Conservation (phyloP, 2,113 vertebrate genomes). For the Columba janthina region DNA sequence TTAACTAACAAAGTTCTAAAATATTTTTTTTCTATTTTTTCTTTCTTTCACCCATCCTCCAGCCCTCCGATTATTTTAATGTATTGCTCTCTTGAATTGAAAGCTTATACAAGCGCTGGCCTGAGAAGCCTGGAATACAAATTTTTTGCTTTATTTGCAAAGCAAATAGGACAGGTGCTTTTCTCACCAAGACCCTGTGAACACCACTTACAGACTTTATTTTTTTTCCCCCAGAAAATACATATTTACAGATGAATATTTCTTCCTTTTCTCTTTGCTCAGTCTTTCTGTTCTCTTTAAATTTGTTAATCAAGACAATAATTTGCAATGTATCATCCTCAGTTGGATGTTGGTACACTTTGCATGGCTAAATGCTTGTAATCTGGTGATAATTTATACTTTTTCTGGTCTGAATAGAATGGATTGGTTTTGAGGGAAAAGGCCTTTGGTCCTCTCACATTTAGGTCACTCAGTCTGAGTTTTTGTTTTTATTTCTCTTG, state of each 20-base stretch:
- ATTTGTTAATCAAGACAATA: not conserved
- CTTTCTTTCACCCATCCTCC: not conserved
- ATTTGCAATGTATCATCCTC: not conserved
- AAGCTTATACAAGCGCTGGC: not conserved
- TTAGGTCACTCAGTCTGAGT: not conserved
- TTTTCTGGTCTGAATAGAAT: not conserved
- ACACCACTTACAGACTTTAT: not conserved
- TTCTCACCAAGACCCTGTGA: not conserved
- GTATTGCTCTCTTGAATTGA: not conserved
- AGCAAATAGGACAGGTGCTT: not conserved
- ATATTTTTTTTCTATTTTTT: no score
- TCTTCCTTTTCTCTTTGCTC: not conserved
- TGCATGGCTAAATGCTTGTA: not conserved
- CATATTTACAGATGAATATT: not conserved
- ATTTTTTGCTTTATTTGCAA: no score
- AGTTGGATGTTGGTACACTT: not conserved
- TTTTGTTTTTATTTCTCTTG: not conserved
- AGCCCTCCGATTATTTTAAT: not conserved
- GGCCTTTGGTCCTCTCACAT: no score
- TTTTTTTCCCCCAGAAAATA: no score
- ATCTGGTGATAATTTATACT: not conserved
- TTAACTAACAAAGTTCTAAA: not conserved
- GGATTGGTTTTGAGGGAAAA: no score
- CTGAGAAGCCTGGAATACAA: no score
- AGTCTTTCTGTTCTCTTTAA: not conserved